These are phyloP conservation scores for Eudorcas thomsonii DNA, from an alignment of 2,113 vertebrate species.

Conservation along the genomic window DNA sequence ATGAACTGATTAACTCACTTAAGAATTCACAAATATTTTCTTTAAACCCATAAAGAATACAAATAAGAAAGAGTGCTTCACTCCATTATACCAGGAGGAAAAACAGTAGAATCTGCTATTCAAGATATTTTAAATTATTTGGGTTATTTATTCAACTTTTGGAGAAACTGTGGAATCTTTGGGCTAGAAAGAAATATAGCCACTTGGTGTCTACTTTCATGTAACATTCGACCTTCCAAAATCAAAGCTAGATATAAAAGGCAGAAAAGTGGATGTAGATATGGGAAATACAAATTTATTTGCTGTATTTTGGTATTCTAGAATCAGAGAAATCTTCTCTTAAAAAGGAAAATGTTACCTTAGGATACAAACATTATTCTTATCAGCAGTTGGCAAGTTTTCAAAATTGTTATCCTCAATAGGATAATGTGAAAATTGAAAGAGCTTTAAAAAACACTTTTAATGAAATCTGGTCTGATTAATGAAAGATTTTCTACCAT, in stretches of 20 bases:
- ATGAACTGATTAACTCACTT: neutral
- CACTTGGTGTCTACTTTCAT: neutral
- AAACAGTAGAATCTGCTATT: neutral
- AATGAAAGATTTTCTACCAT: neutral
- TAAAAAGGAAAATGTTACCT: neutral
- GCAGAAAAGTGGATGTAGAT: neutral
- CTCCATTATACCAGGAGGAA: neutral
- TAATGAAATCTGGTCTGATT: constrained; percentile 17
- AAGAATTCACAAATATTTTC: neutral
- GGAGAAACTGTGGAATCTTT: neutral
- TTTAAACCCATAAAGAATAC: neutral
- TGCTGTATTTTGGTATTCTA: neutral
- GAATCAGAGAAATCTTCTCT: constrained; percentile 2
- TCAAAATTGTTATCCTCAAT: constrained; percentile 26
- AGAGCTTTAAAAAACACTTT: neutral
- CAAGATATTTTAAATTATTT: constrained; percentile 14
- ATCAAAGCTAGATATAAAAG: neutral
- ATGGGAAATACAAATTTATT: constrained; percentile 4
- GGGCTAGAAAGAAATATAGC: neutral
- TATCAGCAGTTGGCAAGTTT: constrained; percentile 34
- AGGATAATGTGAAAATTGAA: constrained; percentile 35
- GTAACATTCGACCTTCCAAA: neutral
- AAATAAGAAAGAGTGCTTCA: neutral
- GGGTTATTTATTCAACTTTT: neutral
- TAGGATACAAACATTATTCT: neutral